phyloP scores from a whole-genome alignment of 2,888 invertebrate genomes.

The Nezara viridula region DNA sequence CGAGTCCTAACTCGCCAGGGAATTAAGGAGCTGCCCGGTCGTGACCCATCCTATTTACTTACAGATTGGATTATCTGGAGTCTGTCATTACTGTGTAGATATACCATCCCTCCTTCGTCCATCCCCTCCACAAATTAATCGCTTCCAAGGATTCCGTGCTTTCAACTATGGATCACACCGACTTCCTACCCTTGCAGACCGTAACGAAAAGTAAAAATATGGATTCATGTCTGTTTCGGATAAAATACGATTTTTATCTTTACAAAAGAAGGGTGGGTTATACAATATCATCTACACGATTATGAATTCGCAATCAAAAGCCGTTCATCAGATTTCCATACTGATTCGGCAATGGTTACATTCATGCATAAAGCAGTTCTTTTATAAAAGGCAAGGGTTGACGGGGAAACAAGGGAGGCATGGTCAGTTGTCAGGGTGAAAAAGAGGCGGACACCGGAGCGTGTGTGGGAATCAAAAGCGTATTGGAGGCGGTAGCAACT shows the following conservation, averaged over 20 bases:
- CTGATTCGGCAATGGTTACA: neutral
- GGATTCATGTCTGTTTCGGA: neutral
- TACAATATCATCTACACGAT: neutral
- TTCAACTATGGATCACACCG: neutral
- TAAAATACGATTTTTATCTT: neutral
- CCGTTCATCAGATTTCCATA: conserved; percentile 4
- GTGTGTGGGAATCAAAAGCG: conserved; percentile 25
- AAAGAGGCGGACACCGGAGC: conserved; percentile 32
- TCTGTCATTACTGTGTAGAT: neutral
- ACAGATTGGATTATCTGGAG: conserved; percentile 27
- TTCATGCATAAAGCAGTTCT: conserved; percentile 8
- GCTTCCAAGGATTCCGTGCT: neutral
- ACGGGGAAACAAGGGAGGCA: neutral
- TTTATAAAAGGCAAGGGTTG: neutral
- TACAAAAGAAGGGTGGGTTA: neutral
- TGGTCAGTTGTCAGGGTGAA: conserved; percentile 23
- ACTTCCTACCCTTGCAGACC: no score
- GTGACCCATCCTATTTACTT: conserved; percentile 42
- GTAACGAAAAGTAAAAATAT: neutral
- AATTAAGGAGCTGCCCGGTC: conserved; percentile 8
- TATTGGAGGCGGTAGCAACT: neutral
- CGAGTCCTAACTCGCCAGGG: neutral
- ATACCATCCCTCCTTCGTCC: neutral
- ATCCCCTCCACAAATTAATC: neutral
- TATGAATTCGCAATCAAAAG: neutral